Conservation (phyloP, 2,888 invertebrate genomes). For the Tachina fera region DNA sequence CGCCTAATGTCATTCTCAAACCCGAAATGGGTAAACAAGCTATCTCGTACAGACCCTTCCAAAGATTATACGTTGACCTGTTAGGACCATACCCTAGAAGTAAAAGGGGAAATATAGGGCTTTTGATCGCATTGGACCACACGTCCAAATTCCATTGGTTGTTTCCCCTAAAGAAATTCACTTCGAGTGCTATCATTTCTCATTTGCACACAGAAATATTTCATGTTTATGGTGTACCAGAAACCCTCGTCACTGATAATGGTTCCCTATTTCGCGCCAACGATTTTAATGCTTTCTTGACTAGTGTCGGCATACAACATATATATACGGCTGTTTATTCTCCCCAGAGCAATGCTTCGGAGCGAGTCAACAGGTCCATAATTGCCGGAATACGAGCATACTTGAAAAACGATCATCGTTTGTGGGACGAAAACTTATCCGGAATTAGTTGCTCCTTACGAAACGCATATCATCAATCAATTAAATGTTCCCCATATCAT, state of each 20-base stretch:
- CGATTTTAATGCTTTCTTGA: constrained; percentile 49
- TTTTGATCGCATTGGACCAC: constrained; percentile 23
- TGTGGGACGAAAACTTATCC: constrained; percentile 60
- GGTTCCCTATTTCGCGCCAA: constrained; percentile 72
- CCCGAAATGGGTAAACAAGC: no score
- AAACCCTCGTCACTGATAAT: constrained; percentile 73
- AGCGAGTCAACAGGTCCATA: background rate
- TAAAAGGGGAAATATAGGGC: constrained; percentile 13
- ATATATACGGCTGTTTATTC: constrained; percentile 13
- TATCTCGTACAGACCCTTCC: no score
- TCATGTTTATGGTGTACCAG: constrained; percentile 68
- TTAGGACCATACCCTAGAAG: constrained; percentile 20
- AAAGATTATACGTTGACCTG: no score
- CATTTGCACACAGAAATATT: constrained; percentile 35
- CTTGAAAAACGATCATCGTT: background rate
- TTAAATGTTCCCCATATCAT: constrained; percentile 55
- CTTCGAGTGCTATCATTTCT: background rate
- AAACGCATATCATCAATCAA: constrained; percentile 48
- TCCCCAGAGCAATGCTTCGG: background rate
- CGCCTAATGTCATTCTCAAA: no score
- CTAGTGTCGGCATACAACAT: no score
- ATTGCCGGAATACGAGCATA: background rate
- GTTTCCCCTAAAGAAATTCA: constrained; percentile 37
- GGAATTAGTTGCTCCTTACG: constrained; percentile 52
- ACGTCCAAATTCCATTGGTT: constrained; percentile 37